Evolutionary conservation across 2,797 vertebrate species (phyloP).

Genomic region (Sebastes flavidus): DNA sequence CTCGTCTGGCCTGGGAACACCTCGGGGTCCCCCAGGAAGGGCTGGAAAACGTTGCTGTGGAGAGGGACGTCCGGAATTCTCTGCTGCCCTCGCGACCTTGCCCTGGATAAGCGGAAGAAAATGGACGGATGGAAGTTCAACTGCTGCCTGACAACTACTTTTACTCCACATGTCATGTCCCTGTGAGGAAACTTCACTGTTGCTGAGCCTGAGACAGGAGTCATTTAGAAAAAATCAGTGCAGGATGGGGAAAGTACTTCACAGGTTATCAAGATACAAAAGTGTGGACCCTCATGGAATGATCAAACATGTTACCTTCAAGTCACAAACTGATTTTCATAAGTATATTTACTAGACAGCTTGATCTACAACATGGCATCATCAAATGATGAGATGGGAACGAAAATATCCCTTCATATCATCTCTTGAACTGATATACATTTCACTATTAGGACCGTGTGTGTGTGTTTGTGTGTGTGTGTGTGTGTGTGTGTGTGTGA

Average conservation of each 20-base stretch:
- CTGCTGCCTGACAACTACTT: not conserved
- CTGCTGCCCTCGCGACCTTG: too few species aligned
- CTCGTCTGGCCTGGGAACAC: too few species aligned
- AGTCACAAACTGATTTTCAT: not conserved
- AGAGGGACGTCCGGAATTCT: too few species aligned
- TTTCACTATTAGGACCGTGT: conserved; percentile 5
- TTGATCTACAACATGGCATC: not conserved
- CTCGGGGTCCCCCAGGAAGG: too few species aligned
- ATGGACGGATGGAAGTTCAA: not conserved
- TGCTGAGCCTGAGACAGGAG: not conserved
- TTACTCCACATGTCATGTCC: not conserved
- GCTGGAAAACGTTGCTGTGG: too few species aligned
- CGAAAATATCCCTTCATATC: conserved; percentile 13
- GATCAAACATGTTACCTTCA: not conserved
- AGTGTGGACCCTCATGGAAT: not conserved
- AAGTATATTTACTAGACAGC: not conserved
- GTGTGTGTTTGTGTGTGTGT: not conserved
- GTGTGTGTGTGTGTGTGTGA: conserved; percentile 10
- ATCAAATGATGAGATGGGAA: conserved; percentile 12
- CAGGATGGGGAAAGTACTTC: not conserved
- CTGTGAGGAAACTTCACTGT: not conserved
- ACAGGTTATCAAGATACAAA: not conserved
- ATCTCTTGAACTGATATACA: conserved; percentile 38
- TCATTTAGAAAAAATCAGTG: not conserved
- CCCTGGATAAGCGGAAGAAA: too few species aligned